Percentiles rank a stretch among this genome's conserved stretches.
phyloP scores from a whole-genome alignment of 1,140 invertebrate genomes.

The Bilobella aurantiaca region DNA sequence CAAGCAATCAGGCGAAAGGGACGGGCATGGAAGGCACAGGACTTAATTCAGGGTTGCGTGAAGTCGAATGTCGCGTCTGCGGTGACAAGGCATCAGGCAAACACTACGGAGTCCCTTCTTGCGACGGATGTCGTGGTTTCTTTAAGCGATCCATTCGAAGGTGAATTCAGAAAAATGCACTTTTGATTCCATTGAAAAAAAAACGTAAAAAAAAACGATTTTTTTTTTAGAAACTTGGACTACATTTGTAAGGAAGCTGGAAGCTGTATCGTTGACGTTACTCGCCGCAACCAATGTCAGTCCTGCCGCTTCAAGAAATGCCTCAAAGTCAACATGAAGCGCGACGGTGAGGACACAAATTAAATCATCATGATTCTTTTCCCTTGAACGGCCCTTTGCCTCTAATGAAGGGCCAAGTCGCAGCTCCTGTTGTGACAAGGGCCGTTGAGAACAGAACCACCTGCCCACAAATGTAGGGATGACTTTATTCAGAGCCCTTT shows the following conservation, averaged over 20 bases:
- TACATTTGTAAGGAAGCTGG: slow-evolving; percentile 88
- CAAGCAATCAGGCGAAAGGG: not conserved
- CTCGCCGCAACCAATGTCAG: slow-evolving; percentile 85
- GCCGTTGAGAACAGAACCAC: not conserved
- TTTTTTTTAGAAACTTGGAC: slow-evolving; percentile 57
- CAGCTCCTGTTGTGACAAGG: no score
- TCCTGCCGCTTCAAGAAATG: slow-evolving; percentile 88
- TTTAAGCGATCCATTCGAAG: slow-evolving; percentile 80
- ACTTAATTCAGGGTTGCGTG: slow-evolving; percentile 16
- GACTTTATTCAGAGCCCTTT: not conserved
- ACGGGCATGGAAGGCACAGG: no score
- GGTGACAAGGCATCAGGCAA: slow-evolving; percentile 86
- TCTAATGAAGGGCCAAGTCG: no score
- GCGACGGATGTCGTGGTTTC: slow-evolving; percentile 82
- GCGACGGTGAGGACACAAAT: slow-evolving; percentile 61
- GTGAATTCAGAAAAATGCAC: no score
- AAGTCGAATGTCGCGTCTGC: slow-evolving; percentile 60
- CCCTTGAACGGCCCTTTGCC: no score
- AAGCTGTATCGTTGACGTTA: slow-evolving; percentile 80
- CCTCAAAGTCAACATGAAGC: slow-evolving; percentile 86
- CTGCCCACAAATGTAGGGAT: not conserved
- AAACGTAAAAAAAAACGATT: no score
- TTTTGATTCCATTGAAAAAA: no score
- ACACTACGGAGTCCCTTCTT: slow-evolving; percentile 82
- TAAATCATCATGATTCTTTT: no score